A percentile compares a stretch with the other conserved stretches of the same genome.
Evolutionary conservation across 2,888 invertebrate species (phyloP).

Genomic region (Portevinia maculata): DNA sequence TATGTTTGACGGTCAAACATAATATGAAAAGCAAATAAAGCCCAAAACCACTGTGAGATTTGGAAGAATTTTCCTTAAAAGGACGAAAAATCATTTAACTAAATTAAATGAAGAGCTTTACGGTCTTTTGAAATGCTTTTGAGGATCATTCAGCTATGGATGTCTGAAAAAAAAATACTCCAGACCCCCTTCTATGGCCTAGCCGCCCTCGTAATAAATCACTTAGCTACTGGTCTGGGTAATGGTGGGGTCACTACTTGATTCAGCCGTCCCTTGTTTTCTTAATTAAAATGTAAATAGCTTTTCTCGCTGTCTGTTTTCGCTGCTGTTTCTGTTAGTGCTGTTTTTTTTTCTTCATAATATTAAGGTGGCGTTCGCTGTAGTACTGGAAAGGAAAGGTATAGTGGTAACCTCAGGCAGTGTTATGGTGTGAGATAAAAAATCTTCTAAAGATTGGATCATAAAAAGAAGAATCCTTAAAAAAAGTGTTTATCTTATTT

Average conservation of each 20-base stretch:
- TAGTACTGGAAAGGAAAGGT: neutral
- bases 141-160: constrained; percentile 2
- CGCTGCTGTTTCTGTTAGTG: constrained; percentile 6
- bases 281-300: constrained; percentile 69
- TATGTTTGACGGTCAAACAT: constrained; percentile 29
- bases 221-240: constrained; percentile 42
- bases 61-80: neutral
- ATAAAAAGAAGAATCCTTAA: constrained; percentile 18
- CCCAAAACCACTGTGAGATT: constrained; percentile 7
- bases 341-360: constrained; percentile 10
- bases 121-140: neutral
- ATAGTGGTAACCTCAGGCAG: neutral
- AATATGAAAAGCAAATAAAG: constrained; percentile 1
- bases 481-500: constrained; percentile 36
- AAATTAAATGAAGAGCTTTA: constrained; percentile 8
- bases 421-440: neutral
- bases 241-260: constrained; percentile 49
- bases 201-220: constrained; percentile 50
- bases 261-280: constrained; percentile 31
- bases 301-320: constrained; percentile 17
- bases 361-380: neutral
- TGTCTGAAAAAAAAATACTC: neutral
- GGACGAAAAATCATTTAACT: constrained; percentile 28
- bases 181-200: constrained; percentile 13
- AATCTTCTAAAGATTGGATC: constrained; percentile 21